Evolutionary conservation across 2,113 vertebrate genomes (phyloP).

Genomic region (Siniperca knerii): DNA sequence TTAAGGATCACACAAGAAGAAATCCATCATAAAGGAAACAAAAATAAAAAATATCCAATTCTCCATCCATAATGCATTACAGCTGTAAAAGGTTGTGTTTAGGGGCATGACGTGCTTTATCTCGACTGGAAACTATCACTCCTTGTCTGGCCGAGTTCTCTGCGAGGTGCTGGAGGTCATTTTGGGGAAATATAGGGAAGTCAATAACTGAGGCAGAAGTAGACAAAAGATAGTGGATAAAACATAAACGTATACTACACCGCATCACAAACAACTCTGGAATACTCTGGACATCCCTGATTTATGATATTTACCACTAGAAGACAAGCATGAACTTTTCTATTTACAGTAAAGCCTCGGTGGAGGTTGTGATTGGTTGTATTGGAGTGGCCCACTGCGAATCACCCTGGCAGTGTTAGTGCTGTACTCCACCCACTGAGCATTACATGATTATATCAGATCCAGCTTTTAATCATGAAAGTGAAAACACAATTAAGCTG

Average conservation of each 20-base stretch:
- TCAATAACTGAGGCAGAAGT: conserved; percentile 44
- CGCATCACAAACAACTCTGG: conserved; percentile 26
- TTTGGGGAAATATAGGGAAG: conserved; percentile 24
- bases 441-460: conserved; percentile 45
- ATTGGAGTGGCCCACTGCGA: not conserved
- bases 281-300: not conserved
- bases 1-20: conserved; percentile 5
- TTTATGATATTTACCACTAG: conserved; percentile 23
- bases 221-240: conserved; percentile 29
- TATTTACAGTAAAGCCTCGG: conserved; percentile 16
- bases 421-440: conserved; percentile 33
- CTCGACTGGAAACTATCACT: not conserved
- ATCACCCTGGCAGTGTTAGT: conserved; percentile 6
- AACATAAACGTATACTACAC: conserved; percentile 24
- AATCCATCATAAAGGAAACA: conserved; percentile 9
- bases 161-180: conserved; percentile 11
- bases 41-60: not conserved
- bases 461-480: conserved; percentile 56
- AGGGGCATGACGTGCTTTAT: conserved; percentile 8
- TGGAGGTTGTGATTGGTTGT: not conserved
- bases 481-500: conserved; percentile 53
- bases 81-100: conserved; percentile 20
- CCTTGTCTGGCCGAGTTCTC: not conserved
- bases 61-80: not conserved
- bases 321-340: conserved; percentile 7